A percentile compares a stretch with the other conserved stretches of the same genome.
Conservation (phyloP, 1,140 invertebrate genomes). For the Dinoponera quadriceps region DNA sequence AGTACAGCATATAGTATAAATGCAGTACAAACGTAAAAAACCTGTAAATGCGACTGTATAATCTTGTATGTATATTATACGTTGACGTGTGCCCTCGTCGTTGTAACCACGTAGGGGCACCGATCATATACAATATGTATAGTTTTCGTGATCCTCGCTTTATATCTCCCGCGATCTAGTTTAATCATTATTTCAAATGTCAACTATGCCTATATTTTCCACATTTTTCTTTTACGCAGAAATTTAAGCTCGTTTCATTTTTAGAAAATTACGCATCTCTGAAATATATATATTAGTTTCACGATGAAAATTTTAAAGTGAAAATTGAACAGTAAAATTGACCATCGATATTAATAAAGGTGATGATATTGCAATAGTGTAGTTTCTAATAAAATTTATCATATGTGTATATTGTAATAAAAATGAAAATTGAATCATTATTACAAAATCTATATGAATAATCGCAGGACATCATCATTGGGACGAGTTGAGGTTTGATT, state of each 20-base stretch:
- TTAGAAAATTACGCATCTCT: conserved; percentile 1
- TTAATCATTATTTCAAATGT: conserved; percentile 18
- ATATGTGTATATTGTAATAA: no score
- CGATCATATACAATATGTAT: conserved; percentile 75
- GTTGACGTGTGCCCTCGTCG: conserved; percentile 64
- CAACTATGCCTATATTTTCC: background rate
- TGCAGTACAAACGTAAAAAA: conserved; percentile 83
- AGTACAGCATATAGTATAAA: conserved; percentile 79
- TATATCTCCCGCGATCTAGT: conserved; percentile 55
- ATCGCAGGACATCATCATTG: background rate
- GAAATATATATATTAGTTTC: background rate
- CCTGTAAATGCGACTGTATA: conserved; percentile 79
- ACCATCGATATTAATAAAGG: background rate
- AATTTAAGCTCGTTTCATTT: conserved; percentile 14
- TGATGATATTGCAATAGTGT: no score
- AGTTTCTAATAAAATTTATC: no score
- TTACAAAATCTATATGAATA: background rate
- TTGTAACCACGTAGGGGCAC: conserved; percentile 60
- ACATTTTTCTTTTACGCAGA: background rate
- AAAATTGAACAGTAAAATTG: background rate
- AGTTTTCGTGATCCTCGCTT: conserved; percentile 49
- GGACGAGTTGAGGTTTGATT: background rate
- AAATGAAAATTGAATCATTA: background rate
- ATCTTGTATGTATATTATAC: conserved; percentile 61
- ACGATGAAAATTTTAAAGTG: background rate